A percentile compares a stretch with the other conserved stretches of the same genome.
Conservation (phyloP, 2,888 invertebrate genomes). For the Sphaeridia pumilis region DNA sequence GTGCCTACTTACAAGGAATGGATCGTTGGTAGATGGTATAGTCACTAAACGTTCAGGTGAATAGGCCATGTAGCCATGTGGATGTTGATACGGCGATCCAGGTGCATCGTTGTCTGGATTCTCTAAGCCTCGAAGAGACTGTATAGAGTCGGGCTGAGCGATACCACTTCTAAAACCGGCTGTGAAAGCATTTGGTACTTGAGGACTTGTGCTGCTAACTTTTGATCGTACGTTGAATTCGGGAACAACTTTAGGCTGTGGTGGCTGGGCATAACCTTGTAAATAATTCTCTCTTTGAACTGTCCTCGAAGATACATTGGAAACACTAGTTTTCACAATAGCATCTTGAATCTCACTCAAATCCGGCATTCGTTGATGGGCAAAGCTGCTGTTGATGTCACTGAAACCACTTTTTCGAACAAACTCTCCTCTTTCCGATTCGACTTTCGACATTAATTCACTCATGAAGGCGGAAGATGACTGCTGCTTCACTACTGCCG, state of each 20-base stretch:
- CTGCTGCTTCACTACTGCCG: background rate
- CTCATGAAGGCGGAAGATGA: background rate
- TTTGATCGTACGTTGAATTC: conserved; percentile 15
- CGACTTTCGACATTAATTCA: conserved; percentile 6
- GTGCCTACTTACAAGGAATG: conserved; percentile 12
- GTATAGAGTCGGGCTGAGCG: conserved; percentile 12
- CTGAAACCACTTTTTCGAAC: conserved; percentile 7
- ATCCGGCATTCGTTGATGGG: conserved; percentile 6
- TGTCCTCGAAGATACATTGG: background rate
- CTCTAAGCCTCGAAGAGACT: conserved; percentile 15
- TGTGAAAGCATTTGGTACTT: conserved; percentile 9
- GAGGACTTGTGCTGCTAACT: conserved; percentile 9
- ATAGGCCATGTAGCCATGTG: conserved; percentile 12
- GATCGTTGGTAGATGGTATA: conserved; percentile 9
- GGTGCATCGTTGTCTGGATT: conserved; percentile 1
- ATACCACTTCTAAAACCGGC: conserved; percentile 2
- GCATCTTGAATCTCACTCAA: conserved; percentile 2
- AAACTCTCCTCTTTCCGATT: conserved; percentile 10
- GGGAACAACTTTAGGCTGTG: conserved; percentile 8
- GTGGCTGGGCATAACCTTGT: background rate
- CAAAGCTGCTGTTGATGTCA: background rate
- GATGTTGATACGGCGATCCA: conserved; percentile 5
- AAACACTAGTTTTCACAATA: background rate
- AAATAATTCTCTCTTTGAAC: conserved; percentile 12
- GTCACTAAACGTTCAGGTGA: conserved; percentile 4